A percentile compares a stretch with the other conserved stretches of the same genome.
Evolutionary conservation across 1,140 invertebrate genomes (phyloP).

Genomic region (Macrostomum lignano): DNA sequence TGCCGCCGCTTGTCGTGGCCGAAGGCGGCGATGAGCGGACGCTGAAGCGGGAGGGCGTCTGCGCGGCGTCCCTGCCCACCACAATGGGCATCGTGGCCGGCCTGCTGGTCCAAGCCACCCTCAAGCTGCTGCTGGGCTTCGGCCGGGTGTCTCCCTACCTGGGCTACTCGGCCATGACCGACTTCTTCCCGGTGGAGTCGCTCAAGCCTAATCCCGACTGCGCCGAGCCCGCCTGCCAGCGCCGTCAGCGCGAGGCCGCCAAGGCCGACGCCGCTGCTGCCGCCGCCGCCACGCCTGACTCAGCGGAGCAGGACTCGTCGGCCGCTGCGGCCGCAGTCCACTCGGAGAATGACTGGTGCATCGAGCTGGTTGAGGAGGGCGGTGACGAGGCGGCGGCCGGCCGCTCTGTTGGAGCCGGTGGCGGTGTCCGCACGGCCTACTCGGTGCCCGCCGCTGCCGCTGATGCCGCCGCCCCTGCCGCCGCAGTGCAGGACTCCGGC

Average conservation of each 20-base stretch:
- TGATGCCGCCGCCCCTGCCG: no score
- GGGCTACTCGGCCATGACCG: constrained; percentile 77
- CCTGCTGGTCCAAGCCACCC: constrained; percentile 81
- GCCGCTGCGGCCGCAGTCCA: no score
- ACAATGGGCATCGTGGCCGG: constrained; percentile 95
- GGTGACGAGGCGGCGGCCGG: no score
- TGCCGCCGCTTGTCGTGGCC: constrained; percentile 80
- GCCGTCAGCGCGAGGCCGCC: constrained; percentile 34
- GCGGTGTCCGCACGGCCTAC: no score
- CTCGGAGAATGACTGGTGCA: no score
- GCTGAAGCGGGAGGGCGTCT: constrained; percentile 80
- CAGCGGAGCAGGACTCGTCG: no score
- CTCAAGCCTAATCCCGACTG: constrained; percentile 71
- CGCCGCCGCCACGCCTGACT: no score
- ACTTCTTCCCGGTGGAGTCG: constrained; percentile 77
- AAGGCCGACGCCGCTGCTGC: no score
- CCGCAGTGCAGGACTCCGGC: no score
- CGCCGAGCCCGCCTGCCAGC: constrained; percentile 48
- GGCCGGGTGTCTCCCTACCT: constrained; percentile 62
- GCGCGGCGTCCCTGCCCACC: constrained; percentile 87
- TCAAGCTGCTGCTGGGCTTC: constrained; percentile 74
- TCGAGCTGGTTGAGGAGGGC: no score
- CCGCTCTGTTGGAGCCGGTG: no score
- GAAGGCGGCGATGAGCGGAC: constrained; percentile 86
- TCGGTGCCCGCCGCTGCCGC: no score